Base-by-base conservation (phyloP, 2,888 invertebrate species). In the Electrophaes corylata region DNA sequence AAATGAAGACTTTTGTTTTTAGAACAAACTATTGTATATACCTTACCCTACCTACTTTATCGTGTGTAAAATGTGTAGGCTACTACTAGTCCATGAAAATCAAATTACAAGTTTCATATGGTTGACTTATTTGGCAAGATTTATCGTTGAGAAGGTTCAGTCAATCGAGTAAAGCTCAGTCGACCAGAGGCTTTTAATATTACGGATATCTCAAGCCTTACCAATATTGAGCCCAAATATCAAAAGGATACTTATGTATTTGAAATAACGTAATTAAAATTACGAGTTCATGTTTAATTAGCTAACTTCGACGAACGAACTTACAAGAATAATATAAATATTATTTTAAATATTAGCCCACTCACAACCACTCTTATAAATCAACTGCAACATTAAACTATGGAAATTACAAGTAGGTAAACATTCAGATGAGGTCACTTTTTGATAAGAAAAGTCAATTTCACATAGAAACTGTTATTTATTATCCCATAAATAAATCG, bases 401-500 rank as follows among this genome's bases (percentile, higher is more conserved):
- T 5, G 8, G 8, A 26, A 47, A 47, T 33, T 46, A 12, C 12
- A 14, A 35, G 6, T n/a, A n/a, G n/a, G n/a, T 16, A 20, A 23
- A 14, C 37, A 39, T 26, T 20, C n/a, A 16, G 33, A 47, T 23
- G 8, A 50, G 46, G 33, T 47, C 48, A 63, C 57, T 49, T 61
- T 62, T 63, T 48, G 54, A 49, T 43, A 49, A 58, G 26, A 20
- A 52, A 53, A 55, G 54, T 56, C 46, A 48, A 53, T 58, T 58
- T 58, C 35, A 20, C 35, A 35, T 37, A 59, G 35, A 53, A 57
- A 62, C 54, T 60, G 54, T 56, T 45, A 58, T 65, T 65, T 62
- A 64, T 50, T 57, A 52, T 51, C 51, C 49, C 29, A 58, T 65
- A 65, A 63, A 65, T 63, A 63, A 63, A 58, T 60, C 65, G 60